Conservation (phyloP, 2,797 vertebrate genomes). For the Gobio occitaniae region DNA sequence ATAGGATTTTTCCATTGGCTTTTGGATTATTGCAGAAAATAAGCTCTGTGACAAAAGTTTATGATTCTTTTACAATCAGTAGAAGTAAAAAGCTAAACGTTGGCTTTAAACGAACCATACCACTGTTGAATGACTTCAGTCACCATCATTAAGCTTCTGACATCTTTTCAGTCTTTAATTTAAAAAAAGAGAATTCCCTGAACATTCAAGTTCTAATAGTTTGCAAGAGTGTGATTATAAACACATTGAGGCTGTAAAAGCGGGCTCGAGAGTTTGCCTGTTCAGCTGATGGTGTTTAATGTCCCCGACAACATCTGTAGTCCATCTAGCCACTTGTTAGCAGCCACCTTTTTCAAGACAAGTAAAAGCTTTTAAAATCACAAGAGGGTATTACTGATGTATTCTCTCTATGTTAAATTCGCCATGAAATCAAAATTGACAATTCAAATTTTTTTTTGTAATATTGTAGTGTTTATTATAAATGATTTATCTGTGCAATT, state of each 20-base stretch:
- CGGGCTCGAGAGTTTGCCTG: not conserved
- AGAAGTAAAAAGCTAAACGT: not conserved
- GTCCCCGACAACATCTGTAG: not conserved
- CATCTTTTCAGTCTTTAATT: not conserved
- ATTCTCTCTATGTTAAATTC: not conserved
- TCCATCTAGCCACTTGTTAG: not conserved
- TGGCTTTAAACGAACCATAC: not conserved
- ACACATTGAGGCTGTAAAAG: not conserved
- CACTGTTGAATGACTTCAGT: not conserved
- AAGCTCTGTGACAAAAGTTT: not conserved
- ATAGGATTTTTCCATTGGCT: not conserved
- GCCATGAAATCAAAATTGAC: too few species aligned
- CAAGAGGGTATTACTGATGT: not conserved
- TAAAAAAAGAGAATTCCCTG: not conserved
- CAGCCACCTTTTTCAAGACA: not conserved
- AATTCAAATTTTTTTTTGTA: too few species aligned
- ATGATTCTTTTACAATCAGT: not conserved
- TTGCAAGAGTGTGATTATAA: not conserved
- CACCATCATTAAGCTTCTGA: not conserved
- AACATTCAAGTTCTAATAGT: not conserved
- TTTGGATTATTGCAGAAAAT: conserved; percentile 3
- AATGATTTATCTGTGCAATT: too few species aligned
- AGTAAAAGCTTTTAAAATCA: not conserved
- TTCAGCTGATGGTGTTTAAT: not conserved
- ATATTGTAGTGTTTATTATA: too few species aligned